These are phyloP conservation scores for Sminthopsis crassicaudata DNA, from an alignment of 2,113 vertebrate genomes.

Conservation along the genomic window DNA sequence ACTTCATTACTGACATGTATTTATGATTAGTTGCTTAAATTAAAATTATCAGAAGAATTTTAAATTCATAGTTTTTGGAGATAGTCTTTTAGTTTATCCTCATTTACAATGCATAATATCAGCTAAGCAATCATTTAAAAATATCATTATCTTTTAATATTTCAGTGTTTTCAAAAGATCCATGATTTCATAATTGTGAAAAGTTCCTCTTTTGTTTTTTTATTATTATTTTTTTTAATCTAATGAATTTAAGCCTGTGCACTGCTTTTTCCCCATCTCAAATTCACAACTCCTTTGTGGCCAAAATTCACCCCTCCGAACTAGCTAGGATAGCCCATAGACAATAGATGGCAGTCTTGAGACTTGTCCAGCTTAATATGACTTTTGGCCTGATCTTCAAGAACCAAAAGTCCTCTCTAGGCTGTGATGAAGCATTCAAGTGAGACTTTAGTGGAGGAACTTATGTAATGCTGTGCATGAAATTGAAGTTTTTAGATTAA, in stretches of 20 bases:
- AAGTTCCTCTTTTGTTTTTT: neutral
- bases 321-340: neutral
- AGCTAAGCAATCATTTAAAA: neutral
- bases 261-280: too few species aligned
- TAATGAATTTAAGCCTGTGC: neutral
- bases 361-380: neutral
- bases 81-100: neutral
- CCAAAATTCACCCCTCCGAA: neutral
- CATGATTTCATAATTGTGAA: neutral
- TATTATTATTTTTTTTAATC: neutral
- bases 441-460: neutral
- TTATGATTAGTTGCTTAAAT: neutral
- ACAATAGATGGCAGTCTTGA: conserved; percentile 2
- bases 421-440: neutral
- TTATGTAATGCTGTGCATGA: neutral
- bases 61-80: neutral
- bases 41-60: neutral
- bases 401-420: neutral
- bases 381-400: neutral
- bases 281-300: neutral
- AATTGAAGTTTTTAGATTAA: neutral
- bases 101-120: neutral
- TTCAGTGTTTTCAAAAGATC: neutral
- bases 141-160: neutral
- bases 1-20: neutral